Base-by-base conservation (phyloP, 2,797 vertebrate genomes). In the Galago senegalensis region DNA sequence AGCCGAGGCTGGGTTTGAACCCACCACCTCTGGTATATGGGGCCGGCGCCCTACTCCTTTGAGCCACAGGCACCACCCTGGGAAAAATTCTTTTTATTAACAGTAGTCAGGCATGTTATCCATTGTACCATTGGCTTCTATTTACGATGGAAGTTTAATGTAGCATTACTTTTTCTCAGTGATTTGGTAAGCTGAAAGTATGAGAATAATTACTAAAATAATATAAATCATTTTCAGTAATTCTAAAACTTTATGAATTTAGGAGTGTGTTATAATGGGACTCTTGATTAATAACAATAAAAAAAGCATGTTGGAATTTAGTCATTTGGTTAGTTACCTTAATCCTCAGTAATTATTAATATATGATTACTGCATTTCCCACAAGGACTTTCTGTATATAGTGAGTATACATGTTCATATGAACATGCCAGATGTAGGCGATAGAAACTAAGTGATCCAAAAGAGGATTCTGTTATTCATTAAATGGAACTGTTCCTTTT, bases 381-480 rank as follows among this genome's bases (percentile, higher is more conserved):
- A 70, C 97, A 98, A 98, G 82, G 92, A 95, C 96, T 98, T 97
- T 97, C 97, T 79, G 40, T 98, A 81, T 97, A 87, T 94, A 92
- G 53, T 98, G 82, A 96, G 98, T 97, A 98, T 96, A 96, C 90
- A 97, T 96, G 96, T 97, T 96, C 93, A 94, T 95, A 97, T 96
- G 96, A 97, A 94, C 93, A 87, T 56, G 29, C 88, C 93, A 96
- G 93, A 89, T 97, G 87, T 46, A 97, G 82, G 92, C 84, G 88
- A 76, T 93, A 31, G 80, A 93, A 84, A 95, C 96, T 97, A 96
- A 96, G 96, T 60, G 96, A 95, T 97, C 97, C 91, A 97, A 94
- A 97, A 98, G 98, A 98, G 97, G 96, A 98, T 97, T 97, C 98
- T 97, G 93, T 95, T 97, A 97, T 92, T 97, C 7, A 0, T 96